Percentiles rank a stretch among this genome's conserved stretches.
These are phyloP conservation scores for Bostrychus sinensis DNA, from an alignment of 2,113 vertebrate genomes.

Conservation along the genomic window DNA sequence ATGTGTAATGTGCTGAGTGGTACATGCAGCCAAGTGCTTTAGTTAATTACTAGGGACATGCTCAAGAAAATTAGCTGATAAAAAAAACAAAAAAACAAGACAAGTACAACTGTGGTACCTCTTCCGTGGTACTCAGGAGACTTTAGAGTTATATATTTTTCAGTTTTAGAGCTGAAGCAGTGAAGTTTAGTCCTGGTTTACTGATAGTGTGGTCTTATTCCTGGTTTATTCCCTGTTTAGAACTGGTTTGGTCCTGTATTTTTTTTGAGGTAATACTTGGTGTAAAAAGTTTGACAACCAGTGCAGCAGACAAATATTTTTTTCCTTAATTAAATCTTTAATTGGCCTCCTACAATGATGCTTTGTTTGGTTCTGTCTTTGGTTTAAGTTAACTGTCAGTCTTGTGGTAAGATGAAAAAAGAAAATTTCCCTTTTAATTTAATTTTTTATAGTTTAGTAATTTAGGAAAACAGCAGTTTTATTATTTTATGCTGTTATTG, in stretches of 20 bases:
- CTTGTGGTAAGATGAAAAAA: not conserved
- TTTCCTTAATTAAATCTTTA: not conserved
- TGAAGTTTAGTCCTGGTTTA: too few relatives aligned
- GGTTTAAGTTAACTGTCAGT: not conserved
- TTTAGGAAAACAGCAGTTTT: not conserved
- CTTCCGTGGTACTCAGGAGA: too few relatives aligned
- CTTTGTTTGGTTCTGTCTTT: too few relatives aligned
- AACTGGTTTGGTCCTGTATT: too few relatives aligned
- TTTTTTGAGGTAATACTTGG: too few relatives aligned
- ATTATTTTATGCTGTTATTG: not conserved
- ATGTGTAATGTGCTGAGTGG: slow-evolving; percentile 60
- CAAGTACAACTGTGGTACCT: too few relatives aligned
- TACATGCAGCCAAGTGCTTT: slow-evolving; percentile 50
- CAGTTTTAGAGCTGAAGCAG: too few relatives aligned
- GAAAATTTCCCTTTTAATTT: not conserved
- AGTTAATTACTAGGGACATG: slow-evolving; percentile 37
- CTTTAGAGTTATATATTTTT: too few relatives aligned
- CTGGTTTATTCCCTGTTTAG: too few relatives aligned
- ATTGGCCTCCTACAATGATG: not conserved
- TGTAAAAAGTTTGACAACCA: too few relatives aligned
- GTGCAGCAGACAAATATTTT: too few relatives aligned
- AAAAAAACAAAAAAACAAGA: slow-evolving; percentile 31
- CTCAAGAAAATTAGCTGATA: slow-evolving; percentile 25
- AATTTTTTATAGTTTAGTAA: not conserved
- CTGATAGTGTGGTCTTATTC: too few relatives aligned